These are phyloP conservation scores for Intellagama lesueurii DNA, from an alignment of 2,797 vertebrate genomes.

Conservation along the genomic window DNA sequence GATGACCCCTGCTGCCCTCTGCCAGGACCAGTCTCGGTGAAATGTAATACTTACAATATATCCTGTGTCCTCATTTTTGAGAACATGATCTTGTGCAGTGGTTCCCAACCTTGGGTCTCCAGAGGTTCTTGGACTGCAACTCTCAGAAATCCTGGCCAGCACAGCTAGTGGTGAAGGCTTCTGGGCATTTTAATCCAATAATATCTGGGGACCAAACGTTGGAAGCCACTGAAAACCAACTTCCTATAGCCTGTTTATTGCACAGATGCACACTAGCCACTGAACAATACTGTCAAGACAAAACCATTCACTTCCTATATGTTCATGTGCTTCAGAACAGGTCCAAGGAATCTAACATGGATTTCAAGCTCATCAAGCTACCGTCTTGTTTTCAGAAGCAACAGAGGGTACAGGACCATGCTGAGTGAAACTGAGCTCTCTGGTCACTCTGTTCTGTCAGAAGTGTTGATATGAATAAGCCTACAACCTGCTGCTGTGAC, in stretches of 20 bases:
- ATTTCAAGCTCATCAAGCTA: fast-evolving
- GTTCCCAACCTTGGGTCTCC: no score
- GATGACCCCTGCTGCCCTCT: not conserved
- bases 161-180: no score
- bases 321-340: not conserved
- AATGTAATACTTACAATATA: not conserved
- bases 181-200: no score
- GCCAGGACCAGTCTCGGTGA: not conserved
- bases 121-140: no score
- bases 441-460: fast-evolving
- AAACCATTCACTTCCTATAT: not conserved
- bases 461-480: fast-evolving
- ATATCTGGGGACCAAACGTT: no score
- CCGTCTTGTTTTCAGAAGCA: not conserved
- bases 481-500: not conserved
- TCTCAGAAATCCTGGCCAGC: no score
- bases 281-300: not conserved
- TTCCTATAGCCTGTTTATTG: not conserved
- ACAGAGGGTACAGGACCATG: conserved; percentile 52
- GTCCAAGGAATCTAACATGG: not conserved
- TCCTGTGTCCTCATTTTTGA: not conserved
- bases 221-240: no score
- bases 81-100: not conserved
- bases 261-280: not conserved
- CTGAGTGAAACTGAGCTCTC: not conserved